Evolutionary conservation across 2,888 invertebrate species (phyloP).

Genomic region (Oxyteleia sp.): DNA sequence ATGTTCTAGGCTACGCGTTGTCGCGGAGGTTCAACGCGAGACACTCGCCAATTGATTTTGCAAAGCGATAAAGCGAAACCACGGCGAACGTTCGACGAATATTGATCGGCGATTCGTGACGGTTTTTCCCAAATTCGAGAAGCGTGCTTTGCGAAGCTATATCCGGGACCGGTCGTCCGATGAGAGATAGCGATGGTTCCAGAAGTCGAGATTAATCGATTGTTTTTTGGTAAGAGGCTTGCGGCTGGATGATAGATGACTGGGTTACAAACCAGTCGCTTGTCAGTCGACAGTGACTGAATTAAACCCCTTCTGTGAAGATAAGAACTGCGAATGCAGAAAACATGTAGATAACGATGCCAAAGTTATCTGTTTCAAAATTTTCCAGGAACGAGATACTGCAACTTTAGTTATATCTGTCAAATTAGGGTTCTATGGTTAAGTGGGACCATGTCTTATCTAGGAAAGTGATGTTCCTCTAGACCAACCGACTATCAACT

Average conservation of each 20-base stretch:
- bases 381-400: no score
- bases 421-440: no score
- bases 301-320: slow-evolving; percentile 8
- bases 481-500: no score
- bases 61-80: neutral
- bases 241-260: neutral
- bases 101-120: neutral
- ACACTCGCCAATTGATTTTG: slow-evolving; percentile 41
- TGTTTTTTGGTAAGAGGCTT: neutral
- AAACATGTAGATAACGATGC: no score
- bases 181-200: neutral
- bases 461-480: no score
- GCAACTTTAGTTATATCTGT: neutral
- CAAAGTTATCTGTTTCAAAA: no score
- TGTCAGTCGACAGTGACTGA: slow-evolving; percentile 8
- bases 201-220: neutral
- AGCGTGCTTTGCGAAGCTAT: neutral
- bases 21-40: slow-evolving; percentile 11
- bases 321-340: slow-evolving; percentile 16
- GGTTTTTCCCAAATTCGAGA: neutral
- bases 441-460: neutral
- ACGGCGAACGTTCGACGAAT: neutral
- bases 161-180: neutral
- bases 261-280: slow-evolving; percentile 4
- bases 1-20: slow-evolving; percentile 29